These are phyloP conservation scores for Chaetogeoica ovagalla DNA, from an alignment of 2,888 invertebrate species.

Conservation along the genomic window DNA sequence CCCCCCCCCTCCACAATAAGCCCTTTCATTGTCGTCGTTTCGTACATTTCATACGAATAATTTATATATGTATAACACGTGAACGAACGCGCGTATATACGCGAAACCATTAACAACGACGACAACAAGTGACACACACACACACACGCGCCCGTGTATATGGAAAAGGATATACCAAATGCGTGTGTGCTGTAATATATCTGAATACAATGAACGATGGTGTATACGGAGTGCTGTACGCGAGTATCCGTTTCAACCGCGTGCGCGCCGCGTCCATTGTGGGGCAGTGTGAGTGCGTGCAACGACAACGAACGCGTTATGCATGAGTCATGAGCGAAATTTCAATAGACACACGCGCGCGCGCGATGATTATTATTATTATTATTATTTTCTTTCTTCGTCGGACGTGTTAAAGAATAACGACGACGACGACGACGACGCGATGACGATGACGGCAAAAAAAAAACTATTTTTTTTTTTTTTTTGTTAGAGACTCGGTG, in stretches of 20 bases:
- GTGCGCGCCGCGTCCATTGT: background rate
- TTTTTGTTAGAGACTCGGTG: too few relatives aligned
- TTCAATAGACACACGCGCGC: slow-evolving; percentile 31
- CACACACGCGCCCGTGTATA: background rate
- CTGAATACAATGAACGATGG: slow-evolving; percentile 17
- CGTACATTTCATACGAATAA: too few relatives aligned
- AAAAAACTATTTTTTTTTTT: background rate
- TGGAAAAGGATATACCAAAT: slow-evolving; percentile 31
- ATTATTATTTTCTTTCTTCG: slow-evolving; percentile 7
- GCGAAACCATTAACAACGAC: slow-evolving; percentile 44
- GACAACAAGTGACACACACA: slow-evolving; percentile 34
- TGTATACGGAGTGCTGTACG: too few relatives aligned
- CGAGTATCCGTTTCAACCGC: slow-evolving; percentile 18
- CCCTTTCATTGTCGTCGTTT: too few relatives aligned
- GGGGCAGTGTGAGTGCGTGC: background rate
- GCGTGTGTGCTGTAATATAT: slow-evolving; percentile 22
- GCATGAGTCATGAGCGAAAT: slow-evolving; percentile 46
- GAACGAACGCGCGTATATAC: background rate
- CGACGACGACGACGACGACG: background rate
- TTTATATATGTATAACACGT: too few relatives aligned
- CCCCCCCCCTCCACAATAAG: too few relatives aligned
- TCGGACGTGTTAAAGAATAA: slow-evolving; percentile 27
- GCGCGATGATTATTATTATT: background rate
- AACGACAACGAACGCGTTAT: slow-evolving; percentile 9
- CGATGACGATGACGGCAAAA: background rate